Evolutionary conservation across 2,888 invertebrate species (phyloP), one percentile per base, ranked within the genome.

Genomic region (Fragum whitleyi): DNA sequence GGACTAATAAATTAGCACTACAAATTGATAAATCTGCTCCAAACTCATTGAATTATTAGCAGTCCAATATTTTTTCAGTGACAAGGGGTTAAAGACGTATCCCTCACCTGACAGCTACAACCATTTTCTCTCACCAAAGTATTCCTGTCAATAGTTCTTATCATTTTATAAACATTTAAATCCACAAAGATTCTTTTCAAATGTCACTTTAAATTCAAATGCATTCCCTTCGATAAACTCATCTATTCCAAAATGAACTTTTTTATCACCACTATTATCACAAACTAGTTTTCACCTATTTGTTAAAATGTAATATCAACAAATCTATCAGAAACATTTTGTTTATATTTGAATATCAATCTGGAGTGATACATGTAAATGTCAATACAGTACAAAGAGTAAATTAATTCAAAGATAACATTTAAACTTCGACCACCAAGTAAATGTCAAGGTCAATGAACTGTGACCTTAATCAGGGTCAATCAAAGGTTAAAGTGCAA

Each of bases 391-490:
- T 65, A 7, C 21, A 65, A 9, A 42, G 65, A 65, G 65, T 65
- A 42, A 65, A 36, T 65, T 36, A 32, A 65, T 19, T 39, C 65
- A 65, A 28, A 29, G 61, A 29, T 26, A 61, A 29, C 32, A 61
- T 29, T 61, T 1, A 14, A 32, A n/a, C 16, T 42, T 2, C 23
- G 42, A 2, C 21, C 65, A 65, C 42, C 65, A 21, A 23, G 11
- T 21, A 32, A 65, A 16, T 39, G 21, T 65, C 65, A 65, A 23
- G 65, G 42, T 65, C 65, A 65, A 0, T 39, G 23, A 65, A 65
- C 65, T 29, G 29, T 65, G 61, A 61, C 61, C 32, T 28, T 61
- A 19, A 61, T 61, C 19, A 61, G 19, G 61, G 61, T 32, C 32
- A 61, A 61, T 61, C 29, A 61, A 61, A 26, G 28, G 19, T 47